phyloP scores from a whole-genome alignment of 2,113 vertebrate genomes.

The Pygoscelis antarcticus region DNA sequence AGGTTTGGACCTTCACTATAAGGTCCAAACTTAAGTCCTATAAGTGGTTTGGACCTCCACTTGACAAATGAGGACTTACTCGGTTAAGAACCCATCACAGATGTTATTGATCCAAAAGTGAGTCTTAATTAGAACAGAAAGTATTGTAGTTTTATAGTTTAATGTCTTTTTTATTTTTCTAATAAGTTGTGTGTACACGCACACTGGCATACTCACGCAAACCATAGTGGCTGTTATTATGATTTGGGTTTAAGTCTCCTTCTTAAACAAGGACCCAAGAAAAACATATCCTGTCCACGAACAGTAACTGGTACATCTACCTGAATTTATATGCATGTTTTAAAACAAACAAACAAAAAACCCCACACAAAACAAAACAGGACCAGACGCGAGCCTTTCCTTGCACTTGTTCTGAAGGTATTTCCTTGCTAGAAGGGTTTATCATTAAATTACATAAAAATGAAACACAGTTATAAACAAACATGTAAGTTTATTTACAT shows the following conservation, averaged over 20 bases:
- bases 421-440: background rate
- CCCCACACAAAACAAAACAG: background rate
- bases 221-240: accelerated
- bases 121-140: background rate
- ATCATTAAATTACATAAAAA: background rate
- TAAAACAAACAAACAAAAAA: background rate
- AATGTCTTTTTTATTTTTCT: background rate
- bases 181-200: background rate
- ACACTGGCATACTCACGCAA: background rate
- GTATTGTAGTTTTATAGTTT: accelerated
- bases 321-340: background rate
- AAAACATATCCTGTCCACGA: background rate
- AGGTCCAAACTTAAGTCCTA: too few species aligned
- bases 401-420: background rate
- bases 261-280: background rate
- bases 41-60: background rate
- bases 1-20: background rate
- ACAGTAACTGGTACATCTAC: background rate
- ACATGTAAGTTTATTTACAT: background rate
- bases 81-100: background rate
- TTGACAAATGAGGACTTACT: background rate
- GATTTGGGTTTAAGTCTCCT: background rate
- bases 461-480: background rate
- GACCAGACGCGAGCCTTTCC: background rate
- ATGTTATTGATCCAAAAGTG: background rate